Base-by-base conservation (phyloP, 2,888 invertebrate species). In the Byasa hedistus region DNA sequence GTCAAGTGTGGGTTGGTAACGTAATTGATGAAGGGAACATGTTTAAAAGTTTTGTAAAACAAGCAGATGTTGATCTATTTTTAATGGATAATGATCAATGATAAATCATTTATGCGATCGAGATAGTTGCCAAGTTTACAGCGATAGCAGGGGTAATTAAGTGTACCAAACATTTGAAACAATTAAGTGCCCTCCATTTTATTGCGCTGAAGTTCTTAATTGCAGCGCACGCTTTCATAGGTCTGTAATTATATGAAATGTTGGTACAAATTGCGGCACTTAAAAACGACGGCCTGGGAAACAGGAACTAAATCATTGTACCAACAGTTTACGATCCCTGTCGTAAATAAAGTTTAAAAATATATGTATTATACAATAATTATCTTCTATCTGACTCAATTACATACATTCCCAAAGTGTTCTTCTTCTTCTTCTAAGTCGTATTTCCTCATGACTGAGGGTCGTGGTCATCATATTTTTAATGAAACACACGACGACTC, bases 111-210 rank as follows among this genome's bases (percentile, higher is more conserved):
- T 57, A 51, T n/a, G 32, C 48, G 32, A 57, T 64, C 52, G 21
- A 27, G 57, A 57, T 51, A 58, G 51, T 21, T 39, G 39, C 19
- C 58, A 39, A 44, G 59, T 39, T 64, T 59, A 64, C 48, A 51
- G 52, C 22, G n/a, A 61, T 62, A 55, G 21, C 10, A 21, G 51
- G 51, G 54, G 52, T 39, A 64, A 64, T 64, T 64, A 63, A 61
- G 36, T 54, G 58, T 22, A 27, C 54, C 58, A n/a, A 63, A 64
- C 64, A 64, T 64, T 64, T 64, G 58, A 64, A 61, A 66, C 22
- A 66, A 61, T 66, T 66, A 57, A 24, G 61, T 52, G 54, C 66
- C 57, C 61, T 66, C 52, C 57, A 58, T 66, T 61, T 66, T 66
- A 66, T 66, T 61, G 57, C 66, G 15, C 39, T 3, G 54, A 27